Conservation (phyloP, 2,113 vertebrate genomes). For the Muntiacus reevesi region DNA sequence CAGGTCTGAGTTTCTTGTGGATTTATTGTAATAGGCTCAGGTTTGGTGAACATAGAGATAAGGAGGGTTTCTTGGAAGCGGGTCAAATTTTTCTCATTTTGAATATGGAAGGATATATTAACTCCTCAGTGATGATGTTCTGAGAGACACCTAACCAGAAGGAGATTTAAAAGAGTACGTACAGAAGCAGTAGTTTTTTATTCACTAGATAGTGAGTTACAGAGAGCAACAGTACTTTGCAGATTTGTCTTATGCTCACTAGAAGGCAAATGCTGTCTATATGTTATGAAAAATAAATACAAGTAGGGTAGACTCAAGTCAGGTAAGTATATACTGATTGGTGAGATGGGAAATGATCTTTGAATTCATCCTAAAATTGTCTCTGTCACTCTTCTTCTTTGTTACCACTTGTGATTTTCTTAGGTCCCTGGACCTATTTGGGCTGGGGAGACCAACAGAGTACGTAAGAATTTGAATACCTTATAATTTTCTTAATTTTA, state of each 20-base stretch:
- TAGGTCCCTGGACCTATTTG: constrained; percentile 98
- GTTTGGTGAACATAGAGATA: background rate
- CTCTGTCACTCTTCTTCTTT: constrained; percentile 78
- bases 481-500: constrained; percentile 68
- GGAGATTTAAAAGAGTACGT: background rate
- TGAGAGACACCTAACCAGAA: background rate
- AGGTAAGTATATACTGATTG: background rate
- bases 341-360: constrained; percentile 53
- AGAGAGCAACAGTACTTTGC: background rate
- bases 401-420: constrained; percentile 85
- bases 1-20: background rate
- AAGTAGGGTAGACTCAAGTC: constrained; percentile 6
- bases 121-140: background rate
- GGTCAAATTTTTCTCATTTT: background rate
- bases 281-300: constrained; percentile 26
- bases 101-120: background rate
- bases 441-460: constrained; percentile 95
- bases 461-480: constrained; percentile 89
- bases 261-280: background rate
- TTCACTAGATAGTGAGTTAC: background rate
- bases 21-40: background rate
- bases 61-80: background rate
- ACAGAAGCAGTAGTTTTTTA: background rate
- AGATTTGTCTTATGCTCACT: background rate
- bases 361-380: constrained; percentile 75